Base-by-base conservation (phyloP, 1,140 invertebrate genomes). In the Episyrphus balteatus region DNA sequence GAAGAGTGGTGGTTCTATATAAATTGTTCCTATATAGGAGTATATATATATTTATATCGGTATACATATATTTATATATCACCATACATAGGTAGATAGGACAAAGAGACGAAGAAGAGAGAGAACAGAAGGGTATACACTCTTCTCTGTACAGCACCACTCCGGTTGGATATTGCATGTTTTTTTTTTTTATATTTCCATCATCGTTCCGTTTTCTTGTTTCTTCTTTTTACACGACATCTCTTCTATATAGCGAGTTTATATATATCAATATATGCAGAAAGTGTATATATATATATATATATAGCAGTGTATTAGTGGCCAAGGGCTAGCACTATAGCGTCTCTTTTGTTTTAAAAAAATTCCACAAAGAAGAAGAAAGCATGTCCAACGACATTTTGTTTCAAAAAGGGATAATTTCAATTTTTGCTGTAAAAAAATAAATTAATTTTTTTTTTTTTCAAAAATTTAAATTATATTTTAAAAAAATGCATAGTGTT, bases 341-440 rank as follows among this genome's bases (percentile, higher is more conserved):
- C 42, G 42, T 32, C 42, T 43, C 42, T 43, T 43, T 43, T 43
- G 42, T 43, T 43, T 43, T 43, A 43, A 43, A 43, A 42, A 43
- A 43, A 15, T 26, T 26, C 13, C 42, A n/a, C 11, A 9, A 32
- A 13, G 26, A 9, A 15, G 17, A 41, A 18, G 39, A 41, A 41
- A 41, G 39, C 39, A 41, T 18, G n/a, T 41, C 17, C 26, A 32
- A 43, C 31, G 42, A 30, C 31, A 43, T 43, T 41, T 41, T 41
- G 39, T 41, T 41, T 17, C 13, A 36, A 36, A n/a, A 26, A 8
- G 21, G 21, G 21, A 26, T 26, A 26, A 26, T 26, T 33, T 8
- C 12, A 8, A 8, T 33, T 33, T 33, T 36, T 36, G 12, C 14
- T 5, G 5, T 36, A 36, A 5, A 36, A n/a, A 36, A n/a, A 8